phyloP scores from a whole-genome alignment of 2,797 vertebrate species.

The Arremon brunneinucha region DNA sequence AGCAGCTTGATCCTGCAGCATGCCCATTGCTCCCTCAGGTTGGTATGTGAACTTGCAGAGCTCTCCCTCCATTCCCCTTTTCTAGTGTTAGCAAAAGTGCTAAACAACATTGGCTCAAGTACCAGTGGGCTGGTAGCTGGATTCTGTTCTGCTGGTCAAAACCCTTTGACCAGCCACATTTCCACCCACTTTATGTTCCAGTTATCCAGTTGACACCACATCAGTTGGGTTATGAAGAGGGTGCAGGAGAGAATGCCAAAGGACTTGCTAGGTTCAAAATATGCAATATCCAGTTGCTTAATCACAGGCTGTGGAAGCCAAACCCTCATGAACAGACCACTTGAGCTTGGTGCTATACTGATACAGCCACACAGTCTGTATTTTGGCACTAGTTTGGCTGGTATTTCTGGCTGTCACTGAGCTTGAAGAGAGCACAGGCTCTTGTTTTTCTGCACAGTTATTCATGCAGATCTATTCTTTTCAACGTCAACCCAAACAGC shows the following conservation, averaged over 20 bases:
- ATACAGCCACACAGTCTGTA: background rate
- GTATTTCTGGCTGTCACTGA: slow-evolving; percentile 25
- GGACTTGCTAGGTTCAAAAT: background rate
- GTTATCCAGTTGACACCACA: background rate
- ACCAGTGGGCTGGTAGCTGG: background rate
- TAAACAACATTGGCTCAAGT: background rate
- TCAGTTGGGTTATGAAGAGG: background rate
- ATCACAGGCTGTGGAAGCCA: background rate
- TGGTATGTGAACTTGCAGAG: background rate
- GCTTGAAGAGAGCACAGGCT: background rate
- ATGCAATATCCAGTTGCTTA: background rate
- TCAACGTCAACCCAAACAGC: background rate
- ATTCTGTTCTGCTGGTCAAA: background rate
- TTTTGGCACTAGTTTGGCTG: background rate
- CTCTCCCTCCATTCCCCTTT: background rate
- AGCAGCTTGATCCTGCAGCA: background rate
- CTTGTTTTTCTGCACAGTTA: background rate
- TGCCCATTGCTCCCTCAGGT: background rate
- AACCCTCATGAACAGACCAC: background rate
- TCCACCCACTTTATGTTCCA: background rate
- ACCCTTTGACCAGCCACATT: background rate
- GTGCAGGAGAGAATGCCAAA: background rate
- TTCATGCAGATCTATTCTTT: background rate
- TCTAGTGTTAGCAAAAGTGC: background rate
- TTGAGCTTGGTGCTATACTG: background rate